phyloP scores from a whole-genome alignment of 2,797 vertebrate species.

The Varecia variegata region DNA sequence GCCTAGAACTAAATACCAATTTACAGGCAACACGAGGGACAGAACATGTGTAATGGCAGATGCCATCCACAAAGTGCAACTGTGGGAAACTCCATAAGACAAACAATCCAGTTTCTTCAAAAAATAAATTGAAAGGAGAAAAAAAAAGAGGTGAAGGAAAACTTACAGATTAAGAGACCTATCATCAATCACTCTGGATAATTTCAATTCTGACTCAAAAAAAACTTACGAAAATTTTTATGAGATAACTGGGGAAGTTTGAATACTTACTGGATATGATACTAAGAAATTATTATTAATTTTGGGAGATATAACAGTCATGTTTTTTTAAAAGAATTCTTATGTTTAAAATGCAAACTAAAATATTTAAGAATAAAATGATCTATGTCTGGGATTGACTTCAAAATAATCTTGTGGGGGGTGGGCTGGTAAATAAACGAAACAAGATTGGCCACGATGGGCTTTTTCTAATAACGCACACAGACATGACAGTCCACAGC shows the following conservation, averaged over 20 bases:
- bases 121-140: neutral
- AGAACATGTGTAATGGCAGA: neutral
- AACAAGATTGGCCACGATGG: neutral
- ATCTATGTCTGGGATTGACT: slow-evolving; percentile 33
- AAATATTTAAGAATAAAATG: slow-evolving; percentile 46
- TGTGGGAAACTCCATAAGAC: neutral
- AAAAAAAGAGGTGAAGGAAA: neutral
- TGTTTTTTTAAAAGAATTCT: neutral
- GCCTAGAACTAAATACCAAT: neutral
- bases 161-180: neutral
- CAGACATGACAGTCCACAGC: neutral
- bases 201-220: neutral
- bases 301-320: neutral
- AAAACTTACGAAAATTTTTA: neutral
- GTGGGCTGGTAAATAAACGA: neutral
- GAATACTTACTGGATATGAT: neutral
- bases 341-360: neutral
- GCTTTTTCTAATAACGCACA: neutral
- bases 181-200: neutral
- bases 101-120: neutral
- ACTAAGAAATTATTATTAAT: neutral
- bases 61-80: neutral
- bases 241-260: neutral
- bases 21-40: neutral
- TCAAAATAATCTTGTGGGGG: neutral